phyloP scores from a whole-genome alignment of 2,888 invertebrate genomes.

The Plebejus melissa region DNA sequence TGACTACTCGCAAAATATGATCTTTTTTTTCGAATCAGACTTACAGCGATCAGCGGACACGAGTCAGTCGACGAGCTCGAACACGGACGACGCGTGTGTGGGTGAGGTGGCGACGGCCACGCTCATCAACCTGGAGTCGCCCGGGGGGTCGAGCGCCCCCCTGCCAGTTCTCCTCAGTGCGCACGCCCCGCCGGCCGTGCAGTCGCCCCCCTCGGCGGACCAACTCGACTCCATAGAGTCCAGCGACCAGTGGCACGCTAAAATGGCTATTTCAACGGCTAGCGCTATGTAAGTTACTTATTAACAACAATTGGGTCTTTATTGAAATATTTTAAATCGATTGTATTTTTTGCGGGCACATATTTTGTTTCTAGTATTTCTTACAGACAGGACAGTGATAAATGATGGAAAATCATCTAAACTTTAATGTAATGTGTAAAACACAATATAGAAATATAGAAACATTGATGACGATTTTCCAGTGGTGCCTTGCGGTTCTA shows the following conservation, averaged over 20 bases:
- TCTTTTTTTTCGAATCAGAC: constrained; percentile 29
- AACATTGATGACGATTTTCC: too few relatives aligned
- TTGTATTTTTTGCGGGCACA: too few relatives aligned
- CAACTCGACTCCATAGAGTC: constrained; percentile 71
- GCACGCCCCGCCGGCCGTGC: constrained; percentile 41
- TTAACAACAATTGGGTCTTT: background rate
- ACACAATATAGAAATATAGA: too few relatives aligned
- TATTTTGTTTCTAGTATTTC: too few relatives aligned
- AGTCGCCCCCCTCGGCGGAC: constrained; percentile 47
- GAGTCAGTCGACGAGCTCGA: constrained; percentile 66
- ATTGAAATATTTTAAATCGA: background rate
- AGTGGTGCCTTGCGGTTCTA: too few relatives aligned
- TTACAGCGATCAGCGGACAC: constrained; percentile 61
- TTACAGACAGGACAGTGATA: too few relatives aligned
- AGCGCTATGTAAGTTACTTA: constrained; percentile 58
- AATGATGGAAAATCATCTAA: too few relatives aligned
- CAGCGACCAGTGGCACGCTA: constrained; percentile 62
- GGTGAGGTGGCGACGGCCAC: constrained; percentile 66
- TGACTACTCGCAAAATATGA: background rate
- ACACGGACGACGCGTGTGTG: constrained; percentile 58
- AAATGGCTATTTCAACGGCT: constrained; percentile 60
- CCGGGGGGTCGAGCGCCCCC: constrained; percentile 46
- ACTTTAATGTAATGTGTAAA: too few relatives aligned
- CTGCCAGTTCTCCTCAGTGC: constrained; percentile 36
- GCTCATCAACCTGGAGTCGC: constrained; percentile 68